phyloP scores from a whole-genome alignment of 2,113 vertebrate species.

The Rhabdomys dilectus region DNA sequence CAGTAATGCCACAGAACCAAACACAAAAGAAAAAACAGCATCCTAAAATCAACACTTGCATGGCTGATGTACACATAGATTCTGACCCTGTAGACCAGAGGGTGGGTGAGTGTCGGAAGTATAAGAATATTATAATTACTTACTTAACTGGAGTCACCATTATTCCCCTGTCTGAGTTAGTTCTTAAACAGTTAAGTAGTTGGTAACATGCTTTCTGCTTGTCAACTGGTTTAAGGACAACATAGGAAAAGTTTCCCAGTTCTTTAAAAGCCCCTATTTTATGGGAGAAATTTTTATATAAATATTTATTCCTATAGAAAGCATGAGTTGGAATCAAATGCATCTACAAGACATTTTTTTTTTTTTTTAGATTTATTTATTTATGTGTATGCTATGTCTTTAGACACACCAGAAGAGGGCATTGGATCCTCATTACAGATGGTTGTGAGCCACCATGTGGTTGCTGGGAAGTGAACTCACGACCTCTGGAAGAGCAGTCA shows the following conservation, averaged over 20 bases:
- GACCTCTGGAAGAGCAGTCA: no score
- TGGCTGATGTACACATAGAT: neutral
- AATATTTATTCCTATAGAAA: neutral
- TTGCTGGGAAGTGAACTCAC: no score
- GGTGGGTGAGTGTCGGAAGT: neutral
- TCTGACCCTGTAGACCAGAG: neutral
- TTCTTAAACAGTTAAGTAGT: neutral
- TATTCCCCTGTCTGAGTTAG: neutral
- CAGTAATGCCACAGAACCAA: neutral
- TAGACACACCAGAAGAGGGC: no score
- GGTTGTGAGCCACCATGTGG: no score
- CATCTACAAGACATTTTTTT: neutral
- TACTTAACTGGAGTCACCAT: neutral
- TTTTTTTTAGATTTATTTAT: no score
- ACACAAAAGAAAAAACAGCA: neutral
- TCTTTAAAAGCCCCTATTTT: neutral
- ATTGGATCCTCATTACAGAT: no score
- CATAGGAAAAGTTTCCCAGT: neutral
- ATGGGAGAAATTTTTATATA: neutral
- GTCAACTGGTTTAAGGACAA: neutral
- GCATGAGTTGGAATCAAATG: neutral
- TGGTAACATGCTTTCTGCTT: neutral
- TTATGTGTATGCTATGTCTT: no score
- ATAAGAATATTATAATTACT: neutral
- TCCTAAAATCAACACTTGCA: neutral